Conservation (phyloP, 64 coral and sea anemone species). For the Orbicella faveolata region DNA sequence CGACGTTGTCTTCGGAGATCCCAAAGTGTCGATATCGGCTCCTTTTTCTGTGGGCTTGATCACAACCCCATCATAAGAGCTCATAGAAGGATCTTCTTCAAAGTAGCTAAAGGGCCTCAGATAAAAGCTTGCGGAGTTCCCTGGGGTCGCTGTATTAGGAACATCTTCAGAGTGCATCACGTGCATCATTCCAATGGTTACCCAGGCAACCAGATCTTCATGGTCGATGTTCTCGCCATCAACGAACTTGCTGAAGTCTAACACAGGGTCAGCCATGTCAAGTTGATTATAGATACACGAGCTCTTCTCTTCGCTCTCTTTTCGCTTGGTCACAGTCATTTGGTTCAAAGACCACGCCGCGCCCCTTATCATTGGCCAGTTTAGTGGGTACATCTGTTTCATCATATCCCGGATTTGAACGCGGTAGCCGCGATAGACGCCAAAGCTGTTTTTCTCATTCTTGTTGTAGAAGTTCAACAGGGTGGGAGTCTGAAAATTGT, state of each 20-base stretch:
- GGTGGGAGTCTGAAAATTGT: constrained; percentile 57
- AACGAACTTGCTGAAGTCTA: constrained; percentile 62
- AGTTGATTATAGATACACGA: constrained; percentile 68
- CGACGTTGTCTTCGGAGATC: neutral
- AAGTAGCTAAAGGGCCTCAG: constrained; percentile 66
- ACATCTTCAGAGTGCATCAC: constrained; percentile 66
- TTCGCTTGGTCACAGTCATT: constrained; percentile 54
- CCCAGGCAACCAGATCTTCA: constrained; percentile 66
- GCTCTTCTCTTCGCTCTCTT: constrained; percentile 58
- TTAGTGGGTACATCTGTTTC: constrained; percentile 44
- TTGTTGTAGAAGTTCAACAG: constrained; percentile 56
- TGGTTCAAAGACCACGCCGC: constrained; percentile 47
- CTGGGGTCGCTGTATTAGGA: constrained; percentile 52
- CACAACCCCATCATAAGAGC: constrained; percentile 33
- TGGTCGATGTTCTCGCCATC: constrained; percentile 43
- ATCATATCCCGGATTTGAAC: constrained; percentile 42
- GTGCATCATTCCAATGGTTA: constrained; percentile 62
- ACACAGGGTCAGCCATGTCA: constrained; percentile 42
- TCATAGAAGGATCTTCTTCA: constrained; percentile 64
- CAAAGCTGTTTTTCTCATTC: constrained; percentile 23
- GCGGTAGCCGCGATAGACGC: constrained; percentile 43
- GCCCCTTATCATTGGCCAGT: constrained; percentile 28
- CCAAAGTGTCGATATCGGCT: neutral
- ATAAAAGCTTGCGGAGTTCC: constrained; percentile 55
- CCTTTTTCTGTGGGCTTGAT: constrained; percentile 17